Conservation (phyloP, 2,797 vertebrate species). For the Oreortyx pictus region DNA sequence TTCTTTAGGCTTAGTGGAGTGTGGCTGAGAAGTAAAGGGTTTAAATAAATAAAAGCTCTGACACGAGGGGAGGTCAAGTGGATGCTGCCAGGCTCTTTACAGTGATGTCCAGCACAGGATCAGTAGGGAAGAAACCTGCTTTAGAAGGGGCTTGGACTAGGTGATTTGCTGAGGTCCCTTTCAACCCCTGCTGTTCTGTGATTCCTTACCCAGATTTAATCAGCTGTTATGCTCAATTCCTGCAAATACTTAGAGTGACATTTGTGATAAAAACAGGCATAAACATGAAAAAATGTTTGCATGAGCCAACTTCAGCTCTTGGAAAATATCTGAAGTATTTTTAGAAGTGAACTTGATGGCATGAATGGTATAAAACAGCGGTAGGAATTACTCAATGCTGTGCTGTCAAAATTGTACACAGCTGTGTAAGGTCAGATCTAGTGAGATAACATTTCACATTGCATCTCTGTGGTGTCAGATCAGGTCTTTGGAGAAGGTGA, state of each 20-base stretch:
- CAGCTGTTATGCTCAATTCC: neutral
- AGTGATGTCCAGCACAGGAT: too few relatives aligned
- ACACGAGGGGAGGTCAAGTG: neutral
- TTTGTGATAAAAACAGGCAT: neutral
- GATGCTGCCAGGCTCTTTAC: too few relatives aligned
- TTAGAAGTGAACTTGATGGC: neutral
- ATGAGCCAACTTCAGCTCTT: neutral
- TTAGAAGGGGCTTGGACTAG: too few relatives aligned
- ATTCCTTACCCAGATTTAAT: neutral
- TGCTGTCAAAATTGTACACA: neutral
- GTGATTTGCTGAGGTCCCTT: too few relatives aligned
- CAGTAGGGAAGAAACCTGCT: too few relatives aligned
- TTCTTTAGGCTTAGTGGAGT: neutral
- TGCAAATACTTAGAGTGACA: neutral
- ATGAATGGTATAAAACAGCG: neutral
- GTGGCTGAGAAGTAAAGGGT: neutral
- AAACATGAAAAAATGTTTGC: neutral
- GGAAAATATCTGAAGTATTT: neutral
- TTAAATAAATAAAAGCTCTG: neutral
- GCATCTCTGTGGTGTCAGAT: neutral
- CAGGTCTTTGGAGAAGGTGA: neutral
- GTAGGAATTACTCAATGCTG: neutral
- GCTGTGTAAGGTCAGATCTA: neutral
- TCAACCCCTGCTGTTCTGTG: too few relatives aligned
- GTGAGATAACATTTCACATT: neutral